A percentile compares a stretch with the other conserved stretches of the same genome.
Conservation (phyloP, 2,113 vertebrate genomes). For the Ciconia stormi region DNA sequence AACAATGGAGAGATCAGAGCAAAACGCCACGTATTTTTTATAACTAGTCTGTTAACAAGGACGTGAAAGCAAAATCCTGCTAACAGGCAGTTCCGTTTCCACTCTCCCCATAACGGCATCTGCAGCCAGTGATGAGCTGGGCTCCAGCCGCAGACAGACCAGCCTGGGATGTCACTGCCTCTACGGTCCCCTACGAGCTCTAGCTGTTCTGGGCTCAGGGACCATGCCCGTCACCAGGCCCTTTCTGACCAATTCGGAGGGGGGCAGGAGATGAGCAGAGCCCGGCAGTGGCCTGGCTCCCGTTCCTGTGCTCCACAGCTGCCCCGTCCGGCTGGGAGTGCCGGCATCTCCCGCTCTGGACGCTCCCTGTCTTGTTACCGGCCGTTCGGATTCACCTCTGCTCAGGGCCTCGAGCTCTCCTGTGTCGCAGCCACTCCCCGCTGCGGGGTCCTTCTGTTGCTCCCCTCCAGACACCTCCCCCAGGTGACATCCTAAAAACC, state of each 20-base stretch:
- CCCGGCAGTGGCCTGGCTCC: background rate
- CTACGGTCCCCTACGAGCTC: fast-evolving
- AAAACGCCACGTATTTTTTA: background rate
- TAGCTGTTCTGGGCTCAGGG: background rate
- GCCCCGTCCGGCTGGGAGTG: fast-evolving
- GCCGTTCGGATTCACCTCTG: fast-evolving
- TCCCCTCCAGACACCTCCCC: background rate
- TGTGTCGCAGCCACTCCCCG: fast-evolving
- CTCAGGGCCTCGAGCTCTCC: background rate
- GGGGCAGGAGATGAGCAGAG: background rate
- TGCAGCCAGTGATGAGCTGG: background rate
- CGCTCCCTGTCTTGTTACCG: fast-evolving
- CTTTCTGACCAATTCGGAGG: no score
- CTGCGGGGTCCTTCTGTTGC: background rate
- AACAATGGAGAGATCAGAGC: background rate
- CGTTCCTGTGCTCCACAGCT: fast-evolving
- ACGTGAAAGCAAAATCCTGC: fast-evolving
- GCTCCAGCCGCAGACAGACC: background rate
- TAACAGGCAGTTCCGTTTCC: fast-evolving
- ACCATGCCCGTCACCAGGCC: fast-evolving
- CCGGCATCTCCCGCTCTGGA: fast-evolving
- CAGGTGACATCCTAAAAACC: background rate
- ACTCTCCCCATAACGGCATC: background rate
- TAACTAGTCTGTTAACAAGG: background rate
- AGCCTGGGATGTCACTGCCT: fast-evolving